Conservation (phyloP, 2,113 vertebrate genomes). For the human region GRCh38 chr7:52073501-52074000, state of each 20-base stretch:
- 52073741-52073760: not conserved
- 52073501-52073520: not conserved
- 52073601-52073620: not conserved
- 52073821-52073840: not conserved
- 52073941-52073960: not conserved
- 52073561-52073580: not conserved
- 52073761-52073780: not conserved
- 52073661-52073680: not conserved
- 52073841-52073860: not conserved
- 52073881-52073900: not conserved
- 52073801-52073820: not conserved
- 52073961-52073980: not conserved
- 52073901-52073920: not conserved
- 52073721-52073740: not conserved
- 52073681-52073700: not conserved
- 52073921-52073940: rapidly evolving
- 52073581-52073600: not conserved
- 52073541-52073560: not conserved
- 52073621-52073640: not conserved
- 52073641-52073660: not conserved
- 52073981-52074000: not conserved
- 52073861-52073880: not conserved
- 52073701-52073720: not conserved
- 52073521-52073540: not conserved
- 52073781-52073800: not conserved